phyloP scores from a whole-genome alignment of 2,797 vertebrate species.

The Eulemur albifrons region DNA sequence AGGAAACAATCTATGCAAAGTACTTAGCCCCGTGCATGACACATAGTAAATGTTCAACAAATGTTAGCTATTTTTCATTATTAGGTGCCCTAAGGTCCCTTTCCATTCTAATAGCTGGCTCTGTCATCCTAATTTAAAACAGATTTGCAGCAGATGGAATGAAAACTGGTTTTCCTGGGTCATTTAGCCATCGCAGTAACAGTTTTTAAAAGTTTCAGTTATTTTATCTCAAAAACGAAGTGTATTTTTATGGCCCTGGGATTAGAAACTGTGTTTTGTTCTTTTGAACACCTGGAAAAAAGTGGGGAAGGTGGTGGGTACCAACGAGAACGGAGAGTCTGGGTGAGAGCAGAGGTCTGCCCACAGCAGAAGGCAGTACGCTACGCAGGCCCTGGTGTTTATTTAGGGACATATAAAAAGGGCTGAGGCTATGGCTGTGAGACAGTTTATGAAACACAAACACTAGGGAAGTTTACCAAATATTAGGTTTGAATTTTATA shows the following conservation, averaged over 20 bases:
- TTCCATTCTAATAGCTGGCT: not conserved
- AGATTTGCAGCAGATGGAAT: not conserved
- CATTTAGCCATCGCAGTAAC: not conserved
- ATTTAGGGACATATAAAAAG: slow-evolving; percentile 17
- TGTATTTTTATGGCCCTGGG: not conserved
- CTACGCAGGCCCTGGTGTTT: not conserved
- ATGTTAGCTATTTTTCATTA: not conserved
- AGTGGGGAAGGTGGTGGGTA: not conserved
- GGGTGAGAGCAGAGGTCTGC: not conserved
- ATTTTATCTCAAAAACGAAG: not conserved
- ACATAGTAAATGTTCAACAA: not conserved
- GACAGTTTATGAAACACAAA: slow-evolving; percentile 44
- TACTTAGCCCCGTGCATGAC: not conserved
- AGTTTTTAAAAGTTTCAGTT: not conserved
- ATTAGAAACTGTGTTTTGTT: not conserved
- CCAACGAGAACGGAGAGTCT: not conserved
- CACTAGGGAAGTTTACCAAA: slow-evolving; percentile 42
- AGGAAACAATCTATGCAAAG: not conserved
- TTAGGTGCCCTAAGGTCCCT: not conserved
- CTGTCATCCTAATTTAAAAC: not conserved
- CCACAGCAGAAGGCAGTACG: not conserved
- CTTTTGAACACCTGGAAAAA: not conserved
- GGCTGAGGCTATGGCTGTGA: not conserved
- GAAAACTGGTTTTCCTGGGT: not conserved
- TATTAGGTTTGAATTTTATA: slow-evolving; percentile 47